Percentiles rank a stretch among this genome's conserved stretches.
phyloP scores from a whole-genome alignment of 2,888 invertebrate genomes.

The Drosophila acutilabella region DNA sequence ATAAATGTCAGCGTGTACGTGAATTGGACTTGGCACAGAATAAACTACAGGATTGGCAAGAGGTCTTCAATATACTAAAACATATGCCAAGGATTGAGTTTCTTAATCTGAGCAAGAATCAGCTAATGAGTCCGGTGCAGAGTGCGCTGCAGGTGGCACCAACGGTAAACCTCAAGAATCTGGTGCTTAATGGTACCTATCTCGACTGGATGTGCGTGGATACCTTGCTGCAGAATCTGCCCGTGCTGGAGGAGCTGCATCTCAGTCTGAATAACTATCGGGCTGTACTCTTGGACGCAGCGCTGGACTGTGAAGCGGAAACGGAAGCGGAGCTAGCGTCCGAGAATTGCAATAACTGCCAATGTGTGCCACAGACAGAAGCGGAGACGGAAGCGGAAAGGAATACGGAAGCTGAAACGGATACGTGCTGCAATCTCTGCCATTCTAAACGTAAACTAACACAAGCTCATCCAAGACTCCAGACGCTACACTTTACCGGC shows the following conservation, averaged over 20 bases:
- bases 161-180: constrained; percentile 88
- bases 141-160: constrained; percentile 82
- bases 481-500: constrained; percentile 94
- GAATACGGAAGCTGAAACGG: constrained; percentile 6
- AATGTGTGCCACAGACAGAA: constrained; percentile 42
- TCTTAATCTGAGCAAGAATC: constrained; percentile 96
- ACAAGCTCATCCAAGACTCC: constrained; percentile 88
- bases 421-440: constrained; percentile 37
- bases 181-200: constrained; percentile 95
- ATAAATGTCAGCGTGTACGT: constrained; percentile 95
- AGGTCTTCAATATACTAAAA: constrained; percentile 94
- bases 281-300: constrained; percentile 89
- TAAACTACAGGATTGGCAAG: constrained; percentile 94
- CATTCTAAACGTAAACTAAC: constrained; percentile 46
- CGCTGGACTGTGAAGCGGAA: constrained; percentile 14
- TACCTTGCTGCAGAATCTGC: constrained; percentile 90
- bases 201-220: constrained; percentile 94
- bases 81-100: constrained; percentile 96
- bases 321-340: not conserved
- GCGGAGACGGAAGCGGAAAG: constrained; percentile 5
- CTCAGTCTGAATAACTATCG: constrained; percentile 95
- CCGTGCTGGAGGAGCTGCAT: constrained; percentile 95
- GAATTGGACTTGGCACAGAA: constrained; percentile 98
- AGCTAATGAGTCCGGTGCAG: constrained; percentile 89
- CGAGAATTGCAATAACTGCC: constrained; percentile 31